Percentiles rank a stretch among this genome's conserved stretches.
Conservation (phyloP, 2,113 vertebrate species). For the Nerophis ophidion region DNA sequence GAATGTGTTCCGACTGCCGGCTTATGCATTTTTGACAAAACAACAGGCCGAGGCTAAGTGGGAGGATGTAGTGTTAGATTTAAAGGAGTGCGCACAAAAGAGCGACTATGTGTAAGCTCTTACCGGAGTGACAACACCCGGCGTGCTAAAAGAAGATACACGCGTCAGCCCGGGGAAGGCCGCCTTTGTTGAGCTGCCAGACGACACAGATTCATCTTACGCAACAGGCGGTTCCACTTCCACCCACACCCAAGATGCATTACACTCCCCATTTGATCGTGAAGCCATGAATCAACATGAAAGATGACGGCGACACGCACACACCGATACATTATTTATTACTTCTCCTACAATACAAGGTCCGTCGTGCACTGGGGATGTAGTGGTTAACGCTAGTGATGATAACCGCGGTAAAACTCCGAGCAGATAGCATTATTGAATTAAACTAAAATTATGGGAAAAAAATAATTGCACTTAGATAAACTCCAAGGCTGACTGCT, state of each 20-base stretch:
- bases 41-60: slow-evolving; percentile 3
- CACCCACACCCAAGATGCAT: slow-evolving; percentile 39
- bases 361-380: too few species aligned
- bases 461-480: too few species aligned
- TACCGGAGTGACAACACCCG: slow-evolving; percentile 12
- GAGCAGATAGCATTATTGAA: too few species aligned
- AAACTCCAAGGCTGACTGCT: too few species aligned
- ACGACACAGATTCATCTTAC: slow-evolving; percentile 26
- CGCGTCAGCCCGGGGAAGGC: slow-evolving; percentile 1
- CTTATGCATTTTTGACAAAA: slow-evolving; percentile 1
- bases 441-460: too few species aligned
- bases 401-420: too few species aligned
- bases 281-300: slow-evolving; percentile 35
- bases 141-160: slow-evolving; percentile 17
- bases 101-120: slow-evolving; percentile 1
- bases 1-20: slow-evolving; percentile 2
- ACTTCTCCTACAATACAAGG: background rate
- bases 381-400: too few species aligned
- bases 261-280: slow-evolving; percentile 25
- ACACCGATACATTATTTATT: slow-evolving; percentile 39
- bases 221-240: slow-evolving; percentile 18
- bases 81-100: slow-evolving; percentile 9
- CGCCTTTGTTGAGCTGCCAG: slow-evolving; percentile 23
- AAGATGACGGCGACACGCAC: slow-evolving; percentile 5
- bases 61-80: slow-evolving; percentile 13